Conservation (phyloP, 30 jellyfish, hydroid and myxozoan species). For the Catostylus mosaicus region DNA sequence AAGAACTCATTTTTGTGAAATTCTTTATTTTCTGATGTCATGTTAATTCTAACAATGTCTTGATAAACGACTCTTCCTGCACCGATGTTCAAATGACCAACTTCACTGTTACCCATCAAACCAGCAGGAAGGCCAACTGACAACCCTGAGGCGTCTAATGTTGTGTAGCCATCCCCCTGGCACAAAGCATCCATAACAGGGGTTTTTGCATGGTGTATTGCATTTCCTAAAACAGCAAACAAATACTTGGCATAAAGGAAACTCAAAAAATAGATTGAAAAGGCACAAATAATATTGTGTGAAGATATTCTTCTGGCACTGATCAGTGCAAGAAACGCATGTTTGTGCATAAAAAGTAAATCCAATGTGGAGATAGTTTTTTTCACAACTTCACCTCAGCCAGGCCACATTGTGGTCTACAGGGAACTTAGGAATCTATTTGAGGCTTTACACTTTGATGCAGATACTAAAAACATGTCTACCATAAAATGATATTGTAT, state of each 20-base stretch:
- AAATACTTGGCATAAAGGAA: no score
- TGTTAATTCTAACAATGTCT: conserved; percentile 95
- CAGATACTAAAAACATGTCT: no score
- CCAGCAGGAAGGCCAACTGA: conserved; percentile 99
- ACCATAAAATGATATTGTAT: no score
- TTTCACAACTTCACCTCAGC: no score
- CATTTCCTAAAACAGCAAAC: conserved; percentile 94
- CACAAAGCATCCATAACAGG: conserved; percentile 98
- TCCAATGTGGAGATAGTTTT: no score
- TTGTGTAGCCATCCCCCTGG: conserved; percentile 89
- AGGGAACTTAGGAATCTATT: no score
- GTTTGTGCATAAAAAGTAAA: no score
- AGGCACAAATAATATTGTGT: no score
- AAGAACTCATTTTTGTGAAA: conserved; percentile 76
- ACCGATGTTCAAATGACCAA: conserved; percentile 99
- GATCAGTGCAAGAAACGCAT: neutral
- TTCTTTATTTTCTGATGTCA: conserved; percentile 82
- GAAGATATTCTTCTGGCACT: no score
- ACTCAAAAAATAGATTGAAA: no score
- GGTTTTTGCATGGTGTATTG: conserved; percentile 94
- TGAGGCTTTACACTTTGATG: no score
- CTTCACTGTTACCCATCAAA: conserved; percentile 99
- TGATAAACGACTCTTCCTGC: conserved; percentile 91
- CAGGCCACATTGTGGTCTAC: no score
- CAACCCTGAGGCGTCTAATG: conserved; percentile 96